Conservation (phyloP, 2,797 vertebrate species). For the Propithecus perrieri region DNA sequence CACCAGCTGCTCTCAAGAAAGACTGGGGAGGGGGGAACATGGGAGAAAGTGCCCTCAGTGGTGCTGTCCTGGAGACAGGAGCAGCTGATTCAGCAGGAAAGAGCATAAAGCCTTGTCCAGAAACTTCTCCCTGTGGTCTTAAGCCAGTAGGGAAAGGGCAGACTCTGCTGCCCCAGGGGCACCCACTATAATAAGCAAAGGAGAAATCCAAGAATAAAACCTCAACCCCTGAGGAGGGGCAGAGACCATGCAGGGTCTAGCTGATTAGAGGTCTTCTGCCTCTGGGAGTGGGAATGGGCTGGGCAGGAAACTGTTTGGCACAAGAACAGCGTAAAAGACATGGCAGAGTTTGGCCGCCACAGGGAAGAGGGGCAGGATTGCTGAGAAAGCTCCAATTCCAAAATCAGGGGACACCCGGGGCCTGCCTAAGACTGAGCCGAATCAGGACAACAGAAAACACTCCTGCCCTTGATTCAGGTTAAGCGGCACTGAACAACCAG, state of each 20-base stretch:
- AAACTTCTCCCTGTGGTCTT: background rate
- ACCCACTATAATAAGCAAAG: background rate
- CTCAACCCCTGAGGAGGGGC: background rate
- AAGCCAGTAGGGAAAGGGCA: background rate
- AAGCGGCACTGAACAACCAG: background rate
- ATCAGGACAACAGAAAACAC: background rate
- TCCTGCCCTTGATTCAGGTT: background rate
- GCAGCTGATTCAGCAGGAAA: background rate
- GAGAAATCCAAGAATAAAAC: background rate
- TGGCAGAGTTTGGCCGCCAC: background rate
- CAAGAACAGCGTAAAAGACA: background rate
- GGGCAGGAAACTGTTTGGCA: background rate
- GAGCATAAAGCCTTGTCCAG: background rate
- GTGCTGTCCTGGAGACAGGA: background rate
- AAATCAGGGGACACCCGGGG: background rate
- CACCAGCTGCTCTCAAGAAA: background rate
- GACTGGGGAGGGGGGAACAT: background rate
- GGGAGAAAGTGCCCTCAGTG: background rate
- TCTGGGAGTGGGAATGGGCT: accelerated
- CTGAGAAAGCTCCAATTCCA: background rate
- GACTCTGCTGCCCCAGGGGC: background rate
- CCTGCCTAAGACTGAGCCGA: background rate
- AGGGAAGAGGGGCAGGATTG: background rate
- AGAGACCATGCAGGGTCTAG: background rate
- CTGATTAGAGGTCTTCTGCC: background rate